These are phyloP conservation scores for Leistus spinibarbis DNA, from an alignment of 2,888 invertebrate species.

Conservation along the genomic window DNA sequence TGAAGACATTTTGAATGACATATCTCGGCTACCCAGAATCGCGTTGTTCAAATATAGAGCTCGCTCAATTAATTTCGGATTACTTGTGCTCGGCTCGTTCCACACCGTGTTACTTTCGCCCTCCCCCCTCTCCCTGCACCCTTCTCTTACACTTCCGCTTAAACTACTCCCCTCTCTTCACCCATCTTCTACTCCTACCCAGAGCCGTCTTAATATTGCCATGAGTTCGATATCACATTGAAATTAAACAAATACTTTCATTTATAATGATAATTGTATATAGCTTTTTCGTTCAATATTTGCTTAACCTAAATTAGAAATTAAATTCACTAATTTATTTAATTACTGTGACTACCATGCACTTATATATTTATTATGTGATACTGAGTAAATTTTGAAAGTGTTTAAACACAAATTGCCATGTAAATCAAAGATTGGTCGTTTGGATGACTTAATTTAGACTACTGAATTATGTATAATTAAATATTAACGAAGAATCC, in stretches of 20 bases:
- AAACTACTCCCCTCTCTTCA: background rate
- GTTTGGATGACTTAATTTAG: too few relatives aligned
- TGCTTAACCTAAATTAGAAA: too few relatives aligned
- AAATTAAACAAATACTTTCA: background rate
- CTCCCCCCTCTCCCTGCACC: background rate
- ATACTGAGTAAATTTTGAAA: too few relatives aligned
- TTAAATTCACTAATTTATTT: too few relatives aligned
- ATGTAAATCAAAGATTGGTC: too few relatives aligned
- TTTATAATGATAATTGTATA: too few relatives aligned
- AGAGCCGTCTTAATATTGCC: background rate
- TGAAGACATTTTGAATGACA: constrained; percentile 33
- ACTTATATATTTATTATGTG: too few relatives aligned
- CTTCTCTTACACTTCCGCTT: background rate
- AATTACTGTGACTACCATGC: too few relatives aligned
- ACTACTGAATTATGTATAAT: too few relatives aligned
- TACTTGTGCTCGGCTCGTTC: constrained; percentile 15
- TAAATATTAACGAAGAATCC: too few relatives aligned
- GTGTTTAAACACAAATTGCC: too few relatives aligned
- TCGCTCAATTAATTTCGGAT: constrained; percentile 40
- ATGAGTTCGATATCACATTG: background rate
- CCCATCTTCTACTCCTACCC: background rate
- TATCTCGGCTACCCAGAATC: constrained; percentile 23
- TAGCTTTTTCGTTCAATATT: too few relatives aligned
- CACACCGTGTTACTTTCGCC: background rate
- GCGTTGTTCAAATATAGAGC: constrained; percentile 37